These are phyloP conservation scores for Acanthaster planci DNA, from an alignment of 35 echinoderm and acorn worm species.

Conservation along the genomic window DNA sequence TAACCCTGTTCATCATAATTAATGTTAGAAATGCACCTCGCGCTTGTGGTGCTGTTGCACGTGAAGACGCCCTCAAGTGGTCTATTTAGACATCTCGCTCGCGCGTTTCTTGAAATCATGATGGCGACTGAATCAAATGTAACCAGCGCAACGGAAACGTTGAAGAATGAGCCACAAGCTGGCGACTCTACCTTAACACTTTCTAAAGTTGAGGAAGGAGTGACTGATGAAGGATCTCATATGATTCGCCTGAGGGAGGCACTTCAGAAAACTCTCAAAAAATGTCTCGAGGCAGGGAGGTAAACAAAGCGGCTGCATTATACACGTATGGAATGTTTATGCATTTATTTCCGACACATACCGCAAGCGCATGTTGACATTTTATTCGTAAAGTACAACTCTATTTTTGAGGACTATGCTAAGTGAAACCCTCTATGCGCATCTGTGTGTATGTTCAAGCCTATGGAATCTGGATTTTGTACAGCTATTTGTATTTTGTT, in stretches of 20 bases:
- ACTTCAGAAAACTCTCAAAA: slow-evolving; percentile 37
- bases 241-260: slow-evolving; percentile 23
- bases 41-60: too few species aligned
- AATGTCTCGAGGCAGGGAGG: slow-evolving; percentile 24
- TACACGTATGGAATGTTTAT: background rate
- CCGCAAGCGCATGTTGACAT: too few species aligned
- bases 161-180: background rate
- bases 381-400: too few species aligned
- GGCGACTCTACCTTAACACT: background rate
- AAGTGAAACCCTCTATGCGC: too few species aligned
- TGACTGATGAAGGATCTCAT: slow-evolving; percentile 27
- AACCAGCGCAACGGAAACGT: background rate
- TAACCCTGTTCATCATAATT: too few species aligned
- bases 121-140: background rate
- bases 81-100: background rate
- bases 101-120: background rate
- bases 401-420: too few species aligned
- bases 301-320: background rate
- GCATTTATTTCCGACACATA: slow-evolving; percentile 4
- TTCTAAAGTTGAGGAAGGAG: background rate
- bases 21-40: too few species aligned
- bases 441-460: too few species aligned
- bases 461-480: too few species aligned
- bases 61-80: background rate
- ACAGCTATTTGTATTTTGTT: too few species aligned